These are phyloP conservation scores for Macrophya alboannulata DNA, from an alignment of 2,888 invertebrate genomes.

Conservation along the genomic window DNA sequence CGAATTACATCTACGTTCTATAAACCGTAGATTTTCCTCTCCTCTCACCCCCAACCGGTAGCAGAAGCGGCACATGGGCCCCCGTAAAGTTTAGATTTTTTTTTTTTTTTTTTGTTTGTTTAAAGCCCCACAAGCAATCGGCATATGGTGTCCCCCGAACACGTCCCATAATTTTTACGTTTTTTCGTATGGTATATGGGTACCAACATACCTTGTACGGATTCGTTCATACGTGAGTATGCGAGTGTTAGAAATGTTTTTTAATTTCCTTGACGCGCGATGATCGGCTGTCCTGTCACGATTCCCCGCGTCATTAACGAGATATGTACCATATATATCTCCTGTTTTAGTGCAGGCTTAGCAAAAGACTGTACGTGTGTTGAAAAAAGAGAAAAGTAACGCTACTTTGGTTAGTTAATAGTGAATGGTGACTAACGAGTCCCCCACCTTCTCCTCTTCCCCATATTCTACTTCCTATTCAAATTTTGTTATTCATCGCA, in stretches of 20 bases:
- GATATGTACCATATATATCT: not conserved
- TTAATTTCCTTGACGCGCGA: constrained; percentile 14
- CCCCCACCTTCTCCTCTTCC: not conserved
- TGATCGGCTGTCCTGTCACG: no score
- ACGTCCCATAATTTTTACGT: not conserved
- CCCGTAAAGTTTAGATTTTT: constrained; percentile 17
- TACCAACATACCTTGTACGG: not conserved
- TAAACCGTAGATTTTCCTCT: not conserved
- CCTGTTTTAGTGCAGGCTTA: not conserved
- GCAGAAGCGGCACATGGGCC: constrained; percentile 5
- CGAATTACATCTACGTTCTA: not conserved
- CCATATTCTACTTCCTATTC: not conserved
- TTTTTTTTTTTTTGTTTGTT: not conserved
- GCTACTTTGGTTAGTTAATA: not conserved
- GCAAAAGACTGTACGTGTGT: not conserved
- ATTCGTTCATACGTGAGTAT: not conserved
- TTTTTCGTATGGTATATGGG: not conserved
- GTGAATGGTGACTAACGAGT: constrained; percentile 41
- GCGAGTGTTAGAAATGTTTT: not conserved
- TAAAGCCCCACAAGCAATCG: constrained; percentile 39
- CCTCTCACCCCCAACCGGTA: not conserved
- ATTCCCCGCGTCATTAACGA: no score
- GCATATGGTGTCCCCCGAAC: constrained; percentile 46
- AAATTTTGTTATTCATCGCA: not conserved
- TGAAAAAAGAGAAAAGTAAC: no score